These are phyloP conservation scores for Cyprinus carpio DNA, from an alignment of 2,113 vertebrate species.

Conservation along the genomic window DNA sequence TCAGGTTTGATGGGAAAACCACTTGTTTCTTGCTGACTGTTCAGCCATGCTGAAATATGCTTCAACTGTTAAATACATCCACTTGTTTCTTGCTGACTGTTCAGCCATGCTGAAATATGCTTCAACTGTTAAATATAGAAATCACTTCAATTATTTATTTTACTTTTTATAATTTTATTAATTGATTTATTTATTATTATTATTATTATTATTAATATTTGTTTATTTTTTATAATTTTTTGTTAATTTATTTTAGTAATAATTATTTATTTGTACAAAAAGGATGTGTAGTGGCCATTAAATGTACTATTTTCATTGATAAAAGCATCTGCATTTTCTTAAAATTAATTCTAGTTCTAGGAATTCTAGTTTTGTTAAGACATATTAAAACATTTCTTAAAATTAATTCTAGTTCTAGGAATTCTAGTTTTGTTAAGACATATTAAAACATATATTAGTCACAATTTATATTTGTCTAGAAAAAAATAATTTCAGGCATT, in stretches of 20 bases:
- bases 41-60: slow-evolving; percentile 17
- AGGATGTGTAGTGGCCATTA: not conserved
- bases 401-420: no score
- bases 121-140: not conserved
- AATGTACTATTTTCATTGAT: not conserved
- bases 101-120: slow-evolving; percentile 17
- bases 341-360: no score
- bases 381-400: no score
- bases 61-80: not conserved
- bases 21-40: slow-evolving; percentile 12
- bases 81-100: slow-evolving; percentile 12
- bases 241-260: not conserved
- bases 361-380: no score
- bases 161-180: not conserved
- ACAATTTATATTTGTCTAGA: no score
- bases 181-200: not conserved
- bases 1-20: slow-evolving; percentile 14
- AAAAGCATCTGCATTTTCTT: not conserved
- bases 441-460: no score
- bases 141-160: not conserved
- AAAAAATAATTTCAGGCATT: no score
- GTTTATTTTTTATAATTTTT: not conserved
- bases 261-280: not conserved
- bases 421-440: no score
- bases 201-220: not conserved